A percentile compares a stretch with the other conserved stretches of the same genome.
Evolutionary conservation across 1,140 invertebrate species (phyloP).

Genomic region (Leptinotarsa undecemlineata): DNA sequence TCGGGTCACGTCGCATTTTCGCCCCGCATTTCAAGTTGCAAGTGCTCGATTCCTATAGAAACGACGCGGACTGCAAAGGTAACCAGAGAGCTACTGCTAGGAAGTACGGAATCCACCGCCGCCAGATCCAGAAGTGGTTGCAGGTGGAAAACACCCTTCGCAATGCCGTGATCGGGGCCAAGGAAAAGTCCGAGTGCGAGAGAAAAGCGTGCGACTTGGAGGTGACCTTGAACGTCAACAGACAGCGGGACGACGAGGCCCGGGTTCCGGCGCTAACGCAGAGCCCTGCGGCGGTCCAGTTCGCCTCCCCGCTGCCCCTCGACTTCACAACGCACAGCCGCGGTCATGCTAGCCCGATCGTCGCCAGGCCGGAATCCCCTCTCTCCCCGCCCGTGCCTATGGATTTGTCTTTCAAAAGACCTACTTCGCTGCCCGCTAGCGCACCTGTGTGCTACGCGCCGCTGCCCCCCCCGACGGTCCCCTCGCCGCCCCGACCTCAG

Average conservation of each 20-base stretch:
- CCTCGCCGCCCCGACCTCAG: conserved; percentile 49
- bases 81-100: conserved; percentile 84
- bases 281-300: conserved; percentile 32
- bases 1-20: conserved; percentile 80
- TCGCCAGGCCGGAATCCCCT: conserved; percentile 33
- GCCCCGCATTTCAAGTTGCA: conserved; percentile 82
- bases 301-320: conserved; percentile 43
- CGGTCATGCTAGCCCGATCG: conserved; percentile 37
- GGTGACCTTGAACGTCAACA: conserved; percentile 42
- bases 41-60: conserved; percentile 81
- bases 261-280: conserved; percentile 38
- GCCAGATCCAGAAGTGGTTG: conserved; percentile 88
- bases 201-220: conserved; percentile 40
- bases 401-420: conserved; percentile 53
- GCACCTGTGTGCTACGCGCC: conserved; percentile 51
- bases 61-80: conserved; percentile 80
- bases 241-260: conserved; percentile 51
- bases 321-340: conserved; percentile 47
- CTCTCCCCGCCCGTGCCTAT: conserved; percentile 48
- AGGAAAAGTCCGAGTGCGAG: conserved; percentile 54
- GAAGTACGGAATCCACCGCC: conserved; percentile 82
- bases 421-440: conserved; percentile 54
- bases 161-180: conserved; percentile 64
- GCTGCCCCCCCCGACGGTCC: conserved; percentile 52
- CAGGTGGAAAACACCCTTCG: conserved; percentile 77